Evolutionary conservation across 2,888 invertebrate species (phyloP), one percentile per base, ranked within the genome.

Genomic region (Eurytoma californica): DNA sequence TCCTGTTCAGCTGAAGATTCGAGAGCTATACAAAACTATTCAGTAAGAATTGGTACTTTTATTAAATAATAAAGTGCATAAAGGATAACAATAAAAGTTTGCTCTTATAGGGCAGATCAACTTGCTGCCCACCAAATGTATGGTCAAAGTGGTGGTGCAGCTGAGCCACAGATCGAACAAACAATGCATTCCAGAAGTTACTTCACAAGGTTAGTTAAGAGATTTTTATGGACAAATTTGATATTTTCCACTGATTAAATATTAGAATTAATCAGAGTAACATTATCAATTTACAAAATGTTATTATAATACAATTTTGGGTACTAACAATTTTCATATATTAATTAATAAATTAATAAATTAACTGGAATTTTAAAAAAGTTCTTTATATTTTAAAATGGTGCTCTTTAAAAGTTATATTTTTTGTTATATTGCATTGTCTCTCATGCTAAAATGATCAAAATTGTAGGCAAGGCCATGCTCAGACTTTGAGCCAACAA

Each of bases 1-100:
- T 83, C 91, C 92, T 70, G 91, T 94, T 78, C 92, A 93, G 84
- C 91, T 92, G 72, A 94, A 94, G 91, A 93, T 93, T 81, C 92
- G 92, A 87, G 95, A 95, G 88, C 91, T 95, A 58, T 94, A 94
- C 89, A 93, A 93, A 91, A 92, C 92, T 80, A 93, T 93, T 85
- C 93, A 93, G 93, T 93, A 91, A 92, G 93, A 90, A 77, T 75
- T 68, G 47, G 67, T 24, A 28, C 63, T 58, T 70, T 51, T 47
- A 60, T 20, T 69, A 57, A 57, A 20, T 39, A 1, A 58, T 28
- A n/a, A n/a, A n/a, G n/a, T 18, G 28, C 60, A 12, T n/a, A 30
- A 47, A 16, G 14, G 14, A 57, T 67, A 24, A 68, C n/a, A 47
- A 28, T 67, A 30, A n/a, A 66, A 63, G 72, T 67, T 67, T 81